Base-by-base conservation (phyloP, 2,113 vertebrate genomes). In the Aramus guarauna region DNA sequence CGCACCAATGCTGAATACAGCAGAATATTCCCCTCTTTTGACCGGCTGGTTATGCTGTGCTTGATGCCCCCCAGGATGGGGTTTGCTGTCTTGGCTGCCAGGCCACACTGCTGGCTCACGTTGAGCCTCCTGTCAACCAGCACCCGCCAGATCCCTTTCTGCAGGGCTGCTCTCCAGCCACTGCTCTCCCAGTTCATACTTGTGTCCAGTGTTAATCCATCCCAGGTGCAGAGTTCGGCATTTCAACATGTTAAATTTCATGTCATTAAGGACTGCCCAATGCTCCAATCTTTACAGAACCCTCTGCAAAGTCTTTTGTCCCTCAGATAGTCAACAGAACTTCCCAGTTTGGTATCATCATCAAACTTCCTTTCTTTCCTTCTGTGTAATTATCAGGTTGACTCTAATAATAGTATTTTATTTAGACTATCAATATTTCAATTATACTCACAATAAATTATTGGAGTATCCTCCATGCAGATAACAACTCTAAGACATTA, bases 1-100 rank as follows among this genome's bases (percentile, higher is more conserved):
- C 5, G 3, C 23, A 58, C 9, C 9, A 48, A 9, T 1, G 1
- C 11, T 9, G 4, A 36, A 30, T 16, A n/a, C 15, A 30, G 20
- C 2, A 1, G 26, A 11, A 18, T 48, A 12, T 47, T 16, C 20
- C 18, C 3, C 12, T 24, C 45, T 37, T 22, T 36, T 59, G 24
- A 52, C 36, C 0, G 2, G 15, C 45, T 11, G 32, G 7, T 60
- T 14, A 21, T 36, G 5, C 30, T 37, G 37, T 43, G 12, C 37
- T 36, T 45, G 5, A 53, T 32, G 21, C 7, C 45, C 5, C 18
- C 37, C 22, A 53, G 21, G 13, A 53, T 37, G 47, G 0, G 2
- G 7, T 62, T 55, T 39, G 39, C 15, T 18, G 17, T 26, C 27
- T 26, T 17, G 24, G 10, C 27, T 87, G 15, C 8, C 32, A 60